These are phyloP conservation scores for Tychaedon coryphoeus DNA, from an alignment of 2,113 vertebrate genomes.

Conservation along the genomic window DNA sequence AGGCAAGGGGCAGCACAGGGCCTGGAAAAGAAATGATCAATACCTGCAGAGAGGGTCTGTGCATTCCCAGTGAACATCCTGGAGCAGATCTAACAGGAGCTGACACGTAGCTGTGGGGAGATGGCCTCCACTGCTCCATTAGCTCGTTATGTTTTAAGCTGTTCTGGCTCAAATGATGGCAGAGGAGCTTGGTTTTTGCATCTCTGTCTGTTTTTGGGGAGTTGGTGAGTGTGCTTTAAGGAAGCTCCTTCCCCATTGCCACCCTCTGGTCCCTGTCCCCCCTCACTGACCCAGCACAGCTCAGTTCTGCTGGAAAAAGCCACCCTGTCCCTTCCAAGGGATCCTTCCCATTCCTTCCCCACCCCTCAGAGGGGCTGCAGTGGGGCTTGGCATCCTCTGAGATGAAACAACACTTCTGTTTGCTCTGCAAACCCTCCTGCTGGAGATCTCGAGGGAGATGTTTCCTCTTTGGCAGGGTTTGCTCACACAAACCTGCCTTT, in stretches of 20 bases:
- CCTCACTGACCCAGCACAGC: fast-evolving
- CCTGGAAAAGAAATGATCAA: constrained; percentile 26
- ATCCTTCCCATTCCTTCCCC: background rate
- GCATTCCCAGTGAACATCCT: background rate
- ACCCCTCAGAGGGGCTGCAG: background rate
- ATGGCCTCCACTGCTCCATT: constrained; percentile 4
- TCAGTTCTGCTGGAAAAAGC: background rate
- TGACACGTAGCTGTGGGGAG: constrained; percentile 48
- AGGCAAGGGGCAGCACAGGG: background rate
- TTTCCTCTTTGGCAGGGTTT: background rate
- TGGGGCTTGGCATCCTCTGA: background rate
- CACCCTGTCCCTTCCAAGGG: fast-evolving
- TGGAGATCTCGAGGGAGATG: background rate
- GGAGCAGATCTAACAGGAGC: background rate
- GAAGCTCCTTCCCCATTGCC: background rate
- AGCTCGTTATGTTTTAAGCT: background rate
- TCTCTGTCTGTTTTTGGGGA: background rate
- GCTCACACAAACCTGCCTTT: background rate
- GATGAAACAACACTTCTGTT: background rate
- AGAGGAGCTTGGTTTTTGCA: background rate
- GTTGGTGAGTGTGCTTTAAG: background rate
- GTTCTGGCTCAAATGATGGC: background rate
- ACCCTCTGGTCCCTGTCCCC: fast-evolving
- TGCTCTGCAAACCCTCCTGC: background rate
- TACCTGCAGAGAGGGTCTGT: constrained; percentile 1